Evolutionary conservation across 2,888 invertebrate species (phyloP), one percentile per base, ranked within the genome.

Genomic region (Tetramorium bicarinatum): DNA sequence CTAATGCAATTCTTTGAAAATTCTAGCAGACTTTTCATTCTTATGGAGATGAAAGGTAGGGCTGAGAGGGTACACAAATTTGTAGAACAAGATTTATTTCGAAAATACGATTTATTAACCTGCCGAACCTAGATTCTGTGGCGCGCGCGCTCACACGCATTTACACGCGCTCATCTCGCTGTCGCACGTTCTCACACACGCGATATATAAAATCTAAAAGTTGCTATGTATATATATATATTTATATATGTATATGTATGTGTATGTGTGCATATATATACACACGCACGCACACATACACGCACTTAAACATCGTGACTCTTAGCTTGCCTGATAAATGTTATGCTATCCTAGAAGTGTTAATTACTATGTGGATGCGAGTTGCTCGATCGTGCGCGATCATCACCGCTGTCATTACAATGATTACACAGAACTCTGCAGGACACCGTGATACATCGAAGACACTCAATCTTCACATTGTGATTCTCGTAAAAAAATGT

Each of bases 61-160:
- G 13, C 15, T 47, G 11, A 79, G 8, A 49, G 21, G 59, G 2
- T 59, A 59, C 25, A 38, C 18, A 25, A 79, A 25, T 38, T 49
- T 59, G 8, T 72, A 61, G n/a, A 59, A 52, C 38, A 38, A 47
- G n/a, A 72, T 88, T 93, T 94, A 94, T 91, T 94, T 94, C 92
- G 94, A 94, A 94, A 94, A 94, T 94, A 94, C 93, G 94, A 93
- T 94, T 94, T 94, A 94, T 94, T 94, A 92, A 94, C 93, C 93
- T 93, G 94, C 90, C 92, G 92, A 92, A 91, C 92, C 92, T 93
- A 93, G 91, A 92, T 88, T 90, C 91, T 92, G 92, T 91, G 85
- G 90, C 88, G 91, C 93, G 89, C 89, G 90, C 91, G 90, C 84
- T 88, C 91, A 91, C 88, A 87, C 90, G 84, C 88, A 87, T 81